A percentile compares a stretch with the other conserved stretches of the same genome.
These are phyloP conservation scores for Morus bassanus DNA, from an alignment of 2,797 vertebrate genomes.

Conservation along the genomic window DNA sequence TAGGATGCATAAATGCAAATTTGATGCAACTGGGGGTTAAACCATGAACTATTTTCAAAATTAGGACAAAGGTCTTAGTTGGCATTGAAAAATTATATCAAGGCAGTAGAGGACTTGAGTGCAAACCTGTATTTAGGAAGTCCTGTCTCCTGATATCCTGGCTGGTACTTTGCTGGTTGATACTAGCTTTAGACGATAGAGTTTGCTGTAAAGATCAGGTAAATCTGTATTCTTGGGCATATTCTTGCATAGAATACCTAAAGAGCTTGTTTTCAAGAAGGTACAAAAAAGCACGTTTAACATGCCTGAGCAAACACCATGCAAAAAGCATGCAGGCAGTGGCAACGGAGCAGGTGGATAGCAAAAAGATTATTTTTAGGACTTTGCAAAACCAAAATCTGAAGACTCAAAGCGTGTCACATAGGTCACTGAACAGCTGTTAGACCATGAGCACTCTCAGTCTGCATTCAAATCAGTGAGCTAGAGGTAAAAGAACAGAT, in stretches of 20 bases:
- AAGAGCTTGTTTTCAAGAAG: neutral
- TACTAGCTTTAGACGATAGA: neutral
- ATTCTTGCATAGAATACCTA: neutral
- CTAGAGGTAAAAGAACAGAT: slow-evolving; percentile 8
- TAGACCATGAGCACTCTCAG: neutral
- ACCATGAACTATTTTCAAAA: slow-evolving; percentile 15
- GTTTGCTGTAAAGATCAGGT: neutral
- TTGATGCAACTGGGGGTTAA: slow-evolving; percentile 10
- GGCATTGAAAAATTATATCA: neutral
- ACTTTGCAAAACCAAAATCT: neutral
- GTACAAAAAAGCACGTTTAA: neutral
- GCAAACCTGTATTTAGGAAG: neutral
- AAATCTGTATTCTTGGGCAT: neutral
- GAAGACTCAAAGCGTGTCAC: neutral
- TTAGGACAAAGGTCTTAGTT: neutral
- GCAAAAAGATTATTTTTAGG: slow-evolving; percentile 29
- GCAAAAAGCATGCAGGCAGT: neutral
- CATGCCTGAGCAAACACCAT: neutral
- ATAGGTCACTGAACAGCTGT: slow-evolving; percentile 43
- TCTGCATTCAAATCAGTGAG: slow-evolving; percentile 1
- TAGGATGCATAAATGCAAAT: slow-evolving; percentile 18
- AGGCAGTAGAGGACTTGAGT: neutral
- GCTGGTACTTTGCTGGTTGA: neutral
- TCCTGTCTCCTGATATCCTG: neutral
- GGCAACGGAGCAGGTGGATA: neutral